Evolutionary conservation across 2,888 invertebrate genomes (phyloP).

Genomic region (Polydrusus tereticollis): DNA sequence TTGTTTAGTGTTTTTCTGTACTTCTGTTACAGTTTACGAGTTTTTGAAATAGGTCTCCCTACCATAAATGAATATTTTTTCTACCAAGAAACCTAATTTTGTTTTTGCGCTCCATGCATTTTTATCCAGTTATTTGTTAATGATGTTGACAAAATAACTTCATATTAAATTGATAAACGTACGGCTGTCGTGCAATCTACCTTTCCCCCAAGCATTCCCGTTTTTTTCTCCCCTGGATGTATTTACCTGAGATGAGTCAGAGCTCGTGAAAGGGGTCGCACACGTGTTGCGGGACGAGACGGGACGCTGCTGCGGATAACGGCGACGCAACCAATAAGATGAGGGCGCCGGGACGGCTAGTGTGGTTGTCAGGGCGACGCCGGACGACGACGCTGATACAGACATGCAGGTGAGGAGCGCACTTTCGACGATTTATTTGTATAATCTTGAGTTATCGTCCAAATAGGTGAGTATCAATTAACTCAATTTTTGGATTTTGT

Average conservation of each 20-base stretch:
- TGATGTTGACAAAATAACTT: background rate
- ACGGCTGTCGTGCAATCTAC: background rate
- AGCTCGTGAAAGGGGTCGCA: constrained; percentile 3
- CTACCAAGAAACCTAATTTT: too few species aligned
- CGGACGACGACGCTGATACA: constrained; percentile 66
- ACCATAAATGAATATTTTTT: too few species aligned
- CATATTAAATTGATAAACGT: background rate
- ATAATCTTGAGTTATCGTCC: background rate
- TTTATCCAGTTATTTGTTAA: background rate
- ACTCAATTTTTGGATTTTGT: too few species aligned
- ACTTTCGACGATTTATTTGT: background rate
- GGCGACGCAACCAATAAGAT: constrained; percentile 49
- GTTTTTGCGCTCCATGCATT: too few species aligned
- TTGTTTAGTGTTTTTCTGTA: too few species aligned
- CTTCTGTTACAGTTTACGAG: too few species aligned
- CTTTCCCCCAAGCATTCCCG: constrained; percentile 31
- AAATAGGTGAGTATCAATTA: background rate
- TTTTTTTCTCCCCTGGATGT: constrained; percentile 11
- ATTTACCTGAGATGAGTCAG: constrained; percentile 15
- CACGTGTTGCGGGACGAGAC: constrained; percentile 13
- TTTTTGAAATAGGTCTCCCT: too few species aligned
- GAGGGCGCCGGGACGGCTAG: constrained; percentile 57
- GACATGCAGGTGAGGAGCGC: constrained; percentile 50
- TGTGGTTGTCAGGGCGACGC: constrained; percentile 57
- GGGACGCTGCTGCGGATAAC: constrained; percentile 53